Conservation (phyloP, 2,888 invertebrate species). For the Himalopsyche anomala region DNA sequence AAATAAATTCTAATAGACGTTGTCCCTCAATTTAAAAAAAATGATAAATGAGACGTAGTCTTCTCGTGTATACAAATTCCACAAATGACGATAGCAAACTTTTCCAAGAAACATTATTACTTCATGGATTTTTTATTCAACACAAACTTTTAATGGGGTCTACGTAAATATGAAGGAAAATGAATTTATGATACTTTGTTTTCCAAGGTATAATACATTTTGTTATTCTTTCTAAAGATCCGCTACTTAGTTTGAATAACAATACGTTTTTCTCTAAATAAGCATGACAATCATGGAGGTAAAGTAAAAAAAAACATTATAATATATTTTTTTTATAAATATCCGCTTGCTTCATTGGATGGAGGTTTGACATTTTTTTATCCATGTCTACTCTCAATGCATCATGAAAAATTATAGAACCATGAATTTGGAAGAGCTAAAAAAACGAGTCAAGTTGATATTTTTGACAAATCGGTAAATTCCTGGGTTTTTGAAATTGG, state of each 20-base stretch:
- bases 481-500: too few species aligned
- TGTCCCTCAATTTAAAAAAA: slow-evolving; percentile 28
- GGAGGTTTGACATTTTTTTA: too few species aligned
- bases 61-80: slow-evolving; percentile 10
- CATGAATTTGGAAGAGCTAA: too few species aligned
- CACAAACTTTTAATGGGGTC: slow-evolving; percentile 24
- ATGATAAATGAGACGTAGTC: slow-evolving; percentile 24
- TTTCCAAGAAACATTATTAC: slow-evolving; percentile 19
- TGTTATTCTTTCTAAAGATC: background rate
- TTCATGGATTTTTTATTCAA: background rate
- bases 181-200: slow-evolving; percentile 35
- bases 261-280: background rate
- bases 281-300: background rate
- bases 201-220: background rate
- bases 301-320: too few species aligned
- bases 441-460: too few species aligned
- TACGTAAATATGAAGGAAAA: slow-evolving; percentile 35
- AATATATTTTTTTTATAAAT: too few species aligned
- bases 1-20: slow-evolving; percentile 12
- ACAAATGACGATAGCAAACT: slow-evolving; percentile 21
- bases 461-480: too few species aligned
- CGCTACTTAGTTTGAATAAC: slow-evolving; percentile 7
- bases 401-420: too few species aligned
- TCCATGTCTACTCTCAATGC: too few species aligned
- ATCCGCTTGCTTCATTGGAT: too few species aligned